Evolutionary conservation across 2,113 vertebrate genomes (phyloP), one percentile per base, ranked within the genome.

Genomic region (Thymallus thymallus): DNA sequence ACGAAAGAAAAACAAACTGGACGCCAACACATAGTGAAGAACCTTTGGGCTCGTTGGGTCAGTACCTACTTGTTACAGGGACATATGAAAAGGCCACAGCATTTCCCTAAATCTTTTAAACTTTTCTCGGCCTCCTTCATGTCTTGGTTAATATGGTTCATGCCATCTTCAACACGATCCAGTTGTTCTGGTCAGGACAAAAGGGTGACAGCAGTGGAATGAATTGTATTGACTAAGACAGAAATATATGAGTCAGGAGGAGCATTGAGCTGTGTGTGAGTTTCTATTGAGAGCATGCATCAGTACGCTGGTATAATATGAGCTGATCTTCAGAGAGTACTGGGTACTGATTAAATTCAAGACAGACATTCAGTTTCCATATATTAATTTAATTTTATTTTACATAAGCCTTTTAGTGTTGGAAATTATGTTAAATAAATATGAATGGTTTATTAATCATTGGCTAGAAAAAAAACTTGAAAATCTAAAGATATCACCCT

Each of bases 51-150:
- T 95, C 95, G 80, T 86, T 60, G 56, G 76, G 82, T 95, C 96
- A 98, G 96, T 99, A 99, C 96, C 96, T 99, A 98, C 97, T 98
- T 99, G 97, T 98, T 97, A 99, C 97, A 99, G 92, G 98, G 98
- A 97, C 98, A 99, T 96, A 98, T 98, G 92, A 93, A 93, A 96
- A 98, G 95, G 94, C 96, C 98, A 98, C 97, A 99, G 98, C 98
- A 99, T 96, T 98, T 98, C 95, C 98, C 97, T 99, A 98, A 98
- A 98, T 98, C 97, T 98, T 98, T 99, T 99, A 98, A 99, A 98
- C 97, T 98, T 99, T 98, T 98, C 95, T 99, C 97, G 85, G 97
- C 97, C 96, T 99, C 98, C 96, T 99, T 99, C 98, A 99, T 99
- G 98, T 99, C 97, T 98, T 98, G 97, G 95, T 99, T 99, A 96